phyloP scores from a whole-genome alignment of 2,888 invertebrate species.

The Lasioglossum lativentre region DNA sequence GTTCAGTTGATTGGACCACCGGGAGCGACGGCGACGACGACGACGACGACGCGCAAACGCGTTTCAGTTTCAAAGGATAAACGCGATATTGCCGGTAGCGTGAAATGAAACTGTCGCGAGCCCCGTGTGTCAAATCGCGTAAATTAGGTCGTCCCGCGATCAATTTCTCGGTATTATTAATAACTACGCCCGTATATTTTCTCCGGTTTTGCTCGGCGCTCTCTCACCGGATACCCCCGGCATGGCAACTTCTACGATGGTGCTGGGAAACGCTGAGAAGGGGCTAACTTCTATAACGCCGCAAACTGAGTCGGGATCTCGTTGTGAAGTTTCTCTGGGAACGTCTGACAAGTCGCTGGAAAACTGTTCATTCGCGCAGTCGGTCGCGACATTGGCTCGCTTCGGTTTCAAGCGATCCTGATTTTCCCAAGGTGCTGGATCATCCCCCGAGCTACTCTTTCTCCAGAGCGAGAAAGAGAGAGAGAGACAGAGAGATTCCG shows the following conservation, averaged over 20 bases:
- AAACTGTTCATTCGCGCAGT: conserved; percentile 19
- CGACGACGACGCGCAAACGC: conserved; percentile 45
- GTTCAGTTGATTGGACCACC: background rate
- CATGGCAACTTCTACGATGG: background rate
- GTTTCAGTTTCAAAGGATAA: conserved; percentile 42
- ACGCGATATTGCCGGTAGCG: conserved; percentile 57
- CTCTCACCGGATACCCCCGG: background rate
- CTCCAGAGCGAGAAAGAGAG: too few species aligned
- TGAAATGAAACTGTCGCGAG: conserved; percentile 10
- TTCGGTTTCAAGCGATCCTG: background rate
- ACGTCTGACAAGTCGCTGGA: conserved; percentile 6
- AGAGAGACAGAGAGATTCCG: background rate
- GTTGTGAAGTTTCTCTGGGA: conserved; percentile 7
- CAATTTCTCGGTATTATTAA: conserved; percentile 30
- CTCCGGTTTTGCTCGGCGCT: background rate
- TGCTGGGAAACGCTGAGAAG: background rate
- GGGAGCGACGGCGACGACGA: conserved; percentile 29
- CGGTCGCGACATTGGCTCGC: background rate
- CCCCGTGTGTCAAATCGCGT: conserved; percentile 35
- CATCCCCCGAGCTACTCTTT: background rate
- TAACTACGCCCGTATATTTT: conserved; percentile 15
- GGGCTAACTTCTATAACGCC: background rate
- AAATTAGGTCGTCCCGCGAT: conserved; percentile 39
- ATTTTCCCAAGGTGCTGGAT: background rate
- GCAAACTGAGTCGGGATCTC: background rate